Evolutionary conservation across 2,888 invertebrate genomes (phyloP).

Genomic region (Aricia artaxerxes): DNA sequence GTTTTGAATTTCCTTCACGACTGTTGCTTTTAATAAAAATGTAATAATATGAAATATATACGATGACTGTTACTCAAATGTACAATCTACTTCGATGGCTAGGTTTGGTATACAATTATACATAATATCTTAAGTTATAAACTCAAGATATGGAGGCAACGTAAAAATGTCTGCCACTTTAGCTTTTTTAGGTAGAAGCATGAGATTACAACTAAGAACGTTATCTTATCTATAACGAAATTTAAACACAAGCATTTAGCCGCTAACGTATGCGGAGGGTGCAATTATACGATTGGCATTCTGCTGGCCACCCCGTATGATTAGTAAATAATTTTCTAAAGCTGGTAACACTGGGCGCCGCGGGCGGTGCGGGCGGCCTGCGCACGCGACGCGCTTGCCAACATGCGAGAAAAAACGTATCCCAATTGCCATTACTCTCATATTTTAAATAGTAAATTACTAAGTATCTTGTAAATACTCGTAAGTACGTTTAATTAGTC

Average conservation of each 20-base stretch:
- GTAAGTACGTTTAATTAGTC: slow-evolving; percentile 10
- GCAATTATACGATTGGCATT: slow-evolving; percentile 58
- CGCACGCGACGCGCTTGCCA: slow-evolving; percentile 38
- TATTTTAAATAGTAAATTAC: slow-evolving; percentile 14
- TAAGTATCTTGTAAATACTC: slow-evolving; percentile 9
- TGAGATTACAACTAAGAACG: not conserved
- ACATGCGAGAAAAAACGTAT: slow-evolving; percentile 31
- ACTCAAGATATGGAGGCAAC: not conserved
- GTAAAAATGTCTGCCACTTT: not conserved
- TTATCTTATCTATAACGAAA: slow-evolving; percentile 36
- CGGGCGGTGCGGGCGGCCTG: slow-evolving; percentile 45
- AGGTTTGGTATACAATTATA: too few species aligned
- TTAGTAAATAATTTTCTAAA: slow-evolving; percentile 62
- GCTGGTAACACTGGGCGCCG: slow-evolving; percentile 58
- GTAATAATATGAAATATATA: too few species aligned
- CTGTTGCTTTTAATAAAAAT: not conserved
- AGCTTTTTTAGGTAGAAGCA: not conserved
- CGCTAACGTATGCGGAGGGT: slow-evolving; percentile 64
- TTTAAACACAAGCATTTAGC: slow-evolving; percentile 53
- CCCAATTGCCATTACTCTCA: slow-evolving; percentile 1
- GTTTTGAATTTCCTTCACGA: not conserved
- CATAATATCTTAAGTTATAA: not conserved
- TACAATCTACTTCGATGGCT: too few species aligned
- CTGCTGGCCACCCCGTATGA: slow-evolving; percentile 63
- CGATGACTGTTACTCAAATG: too few species aligned